Evolutionary conservation across 2,113 vertebrate species (phyloP), one percentile per base, ranked within the genome.

Genomic region (Alaudala cheleensis): DNA sequence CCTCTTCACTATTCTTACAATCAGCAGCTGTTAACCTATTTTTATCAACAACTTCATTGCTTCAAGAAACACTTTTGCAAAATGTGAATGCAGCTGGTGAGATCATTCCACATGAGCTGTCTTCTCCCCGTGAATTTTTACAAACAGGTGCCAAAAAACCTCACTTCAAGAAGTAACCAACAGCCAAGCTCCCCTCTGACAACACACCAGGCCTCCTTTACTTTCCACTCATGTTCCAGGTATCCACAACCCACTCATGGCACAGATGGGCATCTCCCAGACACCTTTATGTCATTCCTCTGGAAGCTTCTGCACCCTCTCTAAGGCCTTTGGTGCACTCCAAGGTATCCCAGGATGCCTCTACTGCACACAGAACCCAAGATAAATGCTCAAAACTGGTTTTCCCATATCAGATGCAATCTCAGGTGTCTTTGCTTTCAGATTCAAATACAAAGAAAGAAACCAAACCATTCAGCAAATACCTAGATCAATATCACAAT

Each of bases 1-100:
- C 49, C 85, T 95, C 79, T 90, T 92, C 79, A 64, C 33, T 73
- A 62, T 83, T 96, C 90, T 90, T 80, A 88, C 20, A 20, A 94
- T 95, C 76, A 94, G 90, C 93, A 96, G 93, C 94, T 96, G 90
- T 93, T 97, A 83, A 86, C 50, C 90, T 97, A 96, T 95, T 95
- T 97, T 97, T 96, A 93, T 95, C 90, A 96, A 90, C 67, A 95
- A 70, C 49, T 71, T 81, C 44, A 67, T 81, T 83, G 93, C 86
- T 86, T 60, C 34, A 90, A 80, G 49, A 86, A 93, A 74, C 44
- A 67, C 60, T 95, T 93, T 15, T 44, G 53, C 67, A 86, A 90
- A 90, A 93, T 53, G 23, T 56, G 72, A 91, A 74, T 60, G 45
- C 92, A 93, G 93, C 64, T 95, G 82, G 51, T 93, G 88, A 92